phyloP scores from a whole-genome alignment of 2,113 vertebrate genomes.

The Sphyrna mokarran region DNA sequence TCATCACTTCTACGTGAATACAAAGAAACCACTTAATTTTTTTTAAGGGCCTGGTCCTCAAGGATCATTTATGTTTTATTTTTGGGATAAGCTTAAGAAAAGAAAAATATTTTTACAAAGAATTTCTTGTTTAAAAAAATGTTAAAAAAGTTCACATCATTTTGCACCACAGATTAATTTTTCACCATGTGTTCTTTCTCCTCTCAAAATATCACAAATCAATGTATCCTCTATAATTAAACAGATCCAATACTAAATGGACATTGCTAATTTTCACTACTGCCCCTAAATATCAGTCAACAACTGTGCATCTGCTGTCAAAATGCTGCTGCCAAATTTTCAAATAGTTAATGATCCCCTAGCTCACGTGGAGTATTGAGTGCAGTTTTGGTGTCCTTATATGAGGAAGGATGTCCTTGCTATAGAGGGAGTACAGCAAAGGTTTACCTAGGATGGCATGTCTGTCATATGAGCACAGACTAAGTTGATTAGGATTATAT shows the following conservation, averaged over 20 bases:
- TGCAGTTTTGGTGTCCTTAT: too few relatives aligned
- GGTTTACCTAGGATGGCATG: too few relatives aligned
- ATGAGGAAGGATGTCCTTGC: too few relatives aligned
- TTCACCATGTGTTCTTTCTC: not conserved
- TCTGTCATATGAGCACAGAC: too few relatives aligned
- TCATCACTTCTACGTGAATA: not conserved
- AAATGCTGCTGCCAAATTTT: not conserved
- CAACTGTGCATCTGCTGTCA: not conserved
- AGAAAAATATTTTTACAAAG: not conserved
- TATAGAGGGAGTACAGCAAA: too few relatives aligned
- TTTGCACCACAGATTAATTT: not conserved
- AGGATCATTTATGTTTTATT: not conserved
- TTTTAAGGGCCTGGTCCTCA: not conserved
- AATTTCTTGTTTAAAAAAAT: not conserved
- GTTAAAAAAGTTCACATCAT: not conserved
- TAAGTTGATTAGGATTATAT: too few relatives aligned
- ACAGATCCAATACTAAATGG: not conserved
- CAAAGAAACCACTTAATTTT: conserved; percentile 16
- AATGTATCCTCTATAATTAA: not conserved
- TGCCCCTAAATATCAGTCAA: not conserved
- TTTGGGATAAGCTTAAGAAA: not conserved
- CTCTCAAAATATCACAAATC: not conserved
- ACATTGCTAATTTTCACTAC: not conserved
- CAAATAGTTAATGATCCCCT: not conserved
- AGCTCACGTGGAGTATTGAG: too few relatives aligned